Evolutionary conservation across 2,888 invertebrate genomes (phyloP), one percentile per base, ranked within the genome.

Genomic region (Drosophila lutescens): DNA sequence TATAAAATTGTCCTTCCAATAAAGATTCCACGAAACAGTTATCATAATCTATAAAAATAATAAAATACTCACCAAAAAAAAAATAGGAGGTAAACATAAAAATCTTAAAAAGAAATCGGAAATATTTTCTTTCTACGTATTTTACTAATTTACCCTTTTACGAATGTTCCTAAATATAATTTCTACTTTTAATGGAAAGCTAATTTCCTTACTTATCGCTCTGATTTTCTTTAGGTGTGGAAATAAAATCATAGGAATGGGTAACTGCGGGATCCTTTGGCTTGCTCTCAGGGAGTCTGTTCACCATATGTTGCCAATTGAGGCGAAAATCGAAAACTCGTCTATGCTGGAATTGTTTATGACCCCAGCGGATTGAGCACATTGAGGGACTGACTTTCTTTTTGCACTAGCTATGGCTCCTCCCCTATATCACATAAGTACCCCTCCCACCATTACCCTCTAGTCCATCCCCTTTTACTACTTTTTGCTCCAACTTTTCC

Each of bases 281-380:
- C 56, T 46, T 51, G 51, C 74, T 71, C 71, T 63, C 53, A 38
- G 71, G 74, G 58, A 74, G 73, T 74, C 66, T 74, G 68, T 58
- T 66, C 70, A 74, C 88, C 83, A 83, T 83, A 88, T 83, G 83
- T 86, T 83, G 88, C 88, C 83, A 83, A 83, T 83, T 88, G 88
- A 79, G 80, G 88, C 82, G 87, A 86, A 86, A 83, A 83, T 86
- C 88, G 88, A 76, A 83, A 88, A 82, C 77, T 76, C 83, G 88
- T 88, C 83, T 82, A 82, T 76, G 72, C 77, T 53, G 71, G 83
- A 73, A 83, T 83, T 83, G 83, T 83, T 83, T 83, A 83, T 86
- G 83, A 74, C 80, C 88, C 72, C 44, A 67, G 69, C 76, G 77
- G 55, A 57, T 59, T 57, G 66, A 50, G 67, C 47, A 43, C 47